Percentiles rank a stretch among this genome's conserved stretches.
Evolutionary conservation across 2,888 invertebrate species (phyloP).

Genomic region (Lasioglossum pauxillum): DNA sequence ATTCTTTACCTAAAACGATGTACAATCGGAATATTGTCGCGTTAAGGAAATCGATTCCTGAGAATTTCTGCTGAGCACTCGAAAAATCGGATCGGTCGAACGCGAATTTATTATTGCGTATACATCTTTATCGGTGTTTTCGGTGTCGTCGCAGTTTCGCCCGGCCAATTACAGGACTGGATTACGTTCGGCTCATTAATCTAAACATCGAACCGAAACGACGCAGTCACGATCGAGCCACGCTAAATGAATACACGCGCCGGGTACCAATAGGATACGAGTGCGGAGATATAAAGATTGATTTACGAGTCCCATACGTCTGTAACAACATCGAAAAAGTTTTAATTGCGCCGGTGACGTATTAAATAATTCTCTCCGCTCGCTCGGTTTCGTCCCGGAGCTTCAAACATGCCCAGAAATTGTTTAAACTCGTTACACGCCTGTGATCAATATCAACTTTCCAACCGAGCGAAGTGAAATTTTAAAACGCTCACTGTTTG

Average conservation of each 20-base stretch:
- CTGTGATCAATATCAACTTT: background rate
- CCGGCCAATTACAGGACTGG: conserved; percentile 46
- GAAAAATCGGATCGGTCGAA: conserved; percentile 10
- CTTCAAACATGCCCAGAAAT: conserved; percentile 20
- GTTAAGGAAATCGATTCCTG: background rate
- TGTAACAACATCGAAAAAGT: conserved; percentile 34
- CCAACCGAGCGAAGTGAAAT: background rate
- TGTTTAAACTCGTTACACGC: conserved; percentile 6
- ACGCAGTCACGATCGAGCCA: conserved; percentile 28
- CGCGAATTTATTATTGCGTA: conserved; percentile 26
- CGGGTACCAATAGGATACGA: conserved; percentile 20
- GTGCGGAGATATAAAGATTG: conserved; percentile 52
- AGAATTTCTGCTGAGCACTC: background rate
- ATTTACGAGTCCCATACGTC: conserved; percentile 41
- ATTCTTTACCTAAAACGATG: too few species aligned
- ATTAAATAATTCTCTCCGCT: conserved; percentile 44
- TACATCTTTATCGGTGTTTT: conserved; percentile 42
- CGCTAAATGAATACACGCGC: conserved; percentile 52
- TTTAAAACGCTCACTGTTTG: background rate
- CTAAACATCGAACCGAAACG: conserved; percentile 47
- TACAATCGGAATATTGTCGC: background rate
- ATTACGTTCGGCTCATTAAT: conserved; percentile 56
- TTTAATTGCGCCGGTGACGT: conserved; percentile 43
- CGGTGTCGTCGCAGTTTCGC: conserved; percentile 39
- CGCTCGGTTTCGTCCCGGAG: background rate